Base-by-base conservation (phyloP, 2,797 vertebrate species). In the Pampus argenteus region DNA sequence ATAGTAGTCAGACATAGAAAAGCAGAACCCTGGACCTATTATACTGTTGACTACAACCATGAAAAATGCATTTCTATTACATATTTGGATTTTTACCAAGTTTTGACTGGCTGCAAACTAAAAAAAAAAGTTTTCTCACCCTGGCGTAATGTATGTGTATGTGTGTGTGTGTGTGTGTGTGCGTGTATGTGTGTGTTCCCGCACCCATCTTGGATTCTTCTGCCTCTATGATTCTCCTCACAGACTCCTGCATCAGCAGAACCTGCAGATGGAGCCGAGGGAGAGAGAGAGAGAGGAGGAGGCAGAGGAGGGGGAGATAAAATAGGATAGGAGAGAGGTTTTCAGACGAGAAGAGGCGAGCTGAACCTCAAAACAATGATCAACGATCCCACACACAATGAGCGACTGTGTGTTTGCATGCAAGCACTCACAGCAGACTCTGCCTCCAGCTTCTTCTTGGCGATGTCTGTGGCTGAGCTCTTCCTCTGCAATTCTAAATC, bases 121-220 rank as follows among this genome's bases (percentile, higher is more conserved):
- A 61, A 66, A 78, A 45, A 45, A 45, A 45, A 81, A 78, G 44
- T 44, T 56, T 79, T 59, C 52, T 62, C 66, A 71, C 23, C 64
- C 68, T 63, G 1, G 60, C 66, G 70, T 66, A 48, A 34, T 47
- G 25, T 49, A 66, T 42, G 20, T 48, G 22, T 50, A 38, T 67
- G 36, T 55, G 25, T 28, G 18, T 60, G 60, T 45, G 57, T 56
- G 58, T 57, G 62, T 55, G 48, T 9, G 13, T 49, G 66, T 25
- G 65, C 45, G 68, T 45, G 36, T 66, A 31, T 52, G 38, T 57
- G 44, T 66, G 48, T 61, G 28, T 52, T 42, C 66, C 25, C 94
- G 95, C 89, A 99, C 98, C 98, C 97, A 99, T 98, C 90, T 95
- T 96, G 55, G 97, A 96, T 88, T 99, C 98, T 82, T 99, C 98